Conservation (phyloP, 2,888 invertebrate species). For the Sussaba pulchella region DNA sequence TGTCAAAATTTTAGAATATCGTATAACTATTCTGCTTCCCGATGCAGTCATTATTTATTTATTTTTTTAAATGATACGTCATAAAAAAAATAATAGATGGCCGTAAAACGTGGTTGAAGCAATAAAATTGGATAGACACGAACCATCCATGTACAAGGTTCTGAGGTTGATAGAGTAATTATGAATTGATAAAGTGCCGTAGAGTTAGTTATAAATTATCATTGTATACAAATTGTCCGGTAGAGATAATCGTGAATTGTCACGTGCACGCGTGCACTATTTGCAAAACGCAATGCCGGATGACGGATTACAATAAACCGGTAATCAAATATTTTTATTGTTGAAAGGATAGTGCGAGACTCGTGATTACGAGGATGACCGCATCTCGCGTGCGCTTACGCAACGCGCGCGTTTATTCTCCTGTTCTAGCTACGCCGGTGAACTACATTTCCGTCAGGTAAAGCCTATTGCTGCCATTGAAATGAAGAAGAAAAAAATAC, state of each 20-base stretch:
- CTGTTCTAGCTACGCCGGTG: slow-evolving; percentile 13
- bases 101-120: too few species aligned
- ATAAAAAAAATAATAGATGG: too few species aligned
- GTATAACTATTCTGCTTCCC: too few species aligned
- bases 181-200: too few species aligned
- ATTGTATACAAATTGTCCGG: slow-evolving; percentile 31
- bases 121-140: too few species aligned
- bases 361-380: slow-evolving; percentile 59
- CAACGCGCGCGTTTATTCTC: slow-evolving; percentile 37
- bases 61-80: too few species aligned
- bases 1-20: too few species aligned
- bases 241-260: too few species aligned
- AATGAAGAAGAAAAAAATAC: slow-evolving; percentile 29
- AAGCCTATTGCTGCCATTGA: slow-evolving; percentile 47
- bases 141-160: too few species aligned
- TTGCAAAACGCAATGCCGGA: slow-evolving; percentile 30
- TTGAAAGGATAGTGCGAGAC: slow-evolving; percentile 41
- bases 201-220: not conserved
- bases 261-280: not conserved
- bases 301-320: slow-evolving; percentile 5
- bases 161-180: too few species aligned
- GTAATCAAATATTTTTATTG: slow-evolving; percentile 50
- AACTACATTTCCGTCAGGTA: slow-evolving; percentile 19
- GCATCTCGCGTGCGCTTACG: slow-evolving; percentile 68
- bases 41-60: too few species aligned